Percentiles rank a stretch among this genome's conserved stretches.
Conservation (phyloP, 1,140 invertebrate genomes). For the Lordiphosa mommai region DNA sequence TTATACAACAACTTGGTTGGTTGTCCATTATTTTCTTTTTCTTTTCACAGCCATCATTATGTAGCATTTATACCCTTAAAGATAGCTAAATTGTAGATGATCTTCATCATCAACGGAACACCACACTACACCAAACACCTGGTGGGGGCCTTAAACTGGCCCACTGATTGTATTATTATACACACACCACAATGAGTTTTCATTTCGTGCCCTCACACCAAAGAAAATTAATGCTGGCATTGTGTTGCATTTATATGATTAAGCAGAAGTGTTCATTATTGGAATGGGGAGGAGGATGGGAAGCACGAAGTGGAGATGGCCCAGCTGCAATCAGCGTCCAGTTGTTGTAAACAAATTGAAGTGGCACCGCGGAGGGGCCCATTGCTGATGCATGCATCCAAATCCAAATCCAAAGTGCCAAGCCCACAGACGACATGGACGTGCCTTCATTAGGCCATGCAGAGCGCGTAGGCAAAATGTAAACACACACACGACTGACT, state of each 20-base stretch:
- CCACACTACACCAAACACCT: no score
- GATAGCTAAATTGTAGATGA: no score
- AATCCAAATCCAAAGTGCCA: background rate
- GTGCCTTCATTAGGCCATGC: conserved; percentile 66
- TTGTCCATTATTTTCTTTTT: no score
- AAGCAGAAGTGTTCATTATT: conserved; percentile 39
- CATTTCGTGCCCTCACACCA: conserved; percentile 42
- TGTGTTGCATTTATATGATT: conserved; percentile 51
- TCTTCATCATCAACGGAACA: no score
- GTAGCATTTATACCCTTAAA: no score
- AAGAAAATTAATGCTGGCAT: conserved; percentile 62
- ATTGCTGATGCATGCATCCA: conserved; percentile 45
- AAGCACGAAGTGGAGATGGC: conserved; percentile 1
- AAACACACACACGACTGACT: conserved; percentile 46
- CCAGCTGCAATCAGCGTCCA: conserved; percentile 44
- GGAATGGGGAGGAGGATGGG: conserved; percentile 7
- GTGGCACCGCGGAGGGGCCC: conserved; percentile 37
- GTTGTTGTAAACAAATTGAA: conserved; percentile 70
- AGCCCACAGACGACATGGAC: conserved; percentile 28
- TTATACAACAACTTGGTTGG: no score
- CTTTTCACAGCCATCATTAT: no score
- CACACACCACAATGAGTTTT: conserved; percentile 54
- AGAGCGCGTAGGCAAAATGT: conserved; percentile 50
- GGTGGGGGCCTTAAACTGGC: no score
- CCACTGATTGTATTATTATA: conserved; percentile 66